Conservation (phyloP, 2,113 vertebrate species). For the Struthidea cinerea region DNA sequence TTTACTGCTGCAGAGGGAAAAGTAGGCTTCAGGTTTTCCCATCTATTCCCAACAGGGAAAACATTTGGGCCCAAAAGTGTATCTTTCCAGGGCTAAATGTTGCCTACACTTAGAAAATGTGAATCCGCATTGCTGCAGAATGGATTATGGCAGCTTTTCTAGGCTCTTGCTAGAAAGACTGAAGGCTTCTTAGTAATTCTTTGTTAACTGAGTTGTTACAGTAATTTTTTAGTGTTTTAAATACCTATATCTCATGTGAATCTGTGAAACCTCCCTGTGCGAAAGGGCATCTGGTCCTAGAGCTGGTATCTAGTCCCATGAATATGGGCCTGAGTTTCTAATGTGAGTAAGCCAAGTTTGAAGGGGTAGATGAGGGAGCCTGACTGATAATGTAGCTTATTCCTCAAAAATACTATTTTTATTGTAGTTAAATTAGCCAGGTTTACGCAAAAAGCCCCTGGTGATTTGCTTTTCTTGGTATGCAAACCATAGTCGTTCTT, state of each 20-base stretch:
- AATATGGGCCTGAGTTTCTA: background rate
- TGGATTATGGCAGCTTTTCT: background rate
- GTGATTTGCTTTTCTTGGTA: background rate
- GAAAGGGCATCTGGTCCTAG: background rate
- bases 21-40: background rate
- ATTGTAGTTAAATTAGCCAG: background rate
- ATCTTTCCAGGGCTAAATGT: background rate
- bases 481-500: background rate
- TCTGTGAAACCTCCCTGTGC: background rate
- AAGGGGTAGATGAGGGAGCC: background rate
- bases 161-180: background rate
- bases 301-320: background rate
- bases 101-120: background rate
- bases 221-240: background rate
- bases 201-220: background rate
- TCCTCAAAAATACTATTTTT: background rate
- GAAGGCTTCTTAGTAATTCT: background rate
- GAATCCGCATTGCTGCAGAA: background rate
- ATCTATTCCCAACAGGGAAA: background rate
- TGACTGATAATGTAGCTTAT: background rate
- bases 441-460: background rate
- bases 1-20: background rate
- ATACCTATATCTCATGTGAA: background rate
- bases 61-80: background rate
- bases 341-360: accelerated